phyloP scores from a whole-genome alignment of 2,888 invertebrate species.

The Pantelozetes paolii region DNA sequence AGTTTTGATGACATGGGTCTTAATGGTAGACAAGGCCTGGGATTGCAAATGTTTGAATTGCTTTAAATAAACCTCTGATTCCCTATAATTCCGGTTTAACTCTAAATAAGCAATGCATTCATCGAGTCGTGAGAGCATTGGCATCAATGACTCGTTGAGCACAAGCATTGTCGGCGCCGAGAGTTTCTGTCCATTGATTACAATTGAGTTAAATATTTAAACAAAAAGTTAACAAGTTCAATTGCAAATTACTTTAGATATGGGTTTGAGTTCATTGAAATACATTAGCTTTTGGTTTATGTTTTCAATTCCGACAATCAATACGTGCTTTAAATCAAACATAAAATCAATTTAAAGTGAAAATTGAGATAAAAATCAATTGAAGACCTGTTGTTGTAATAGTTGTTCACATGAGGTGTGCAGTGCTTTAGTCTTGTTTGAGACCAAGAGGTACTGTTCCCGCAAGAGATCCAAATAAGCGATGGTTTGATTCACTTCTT shows the following conservation, averaged over 20 bases:
- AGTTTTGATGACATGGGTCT: conserved; percentile 70
- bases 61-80: conserved; percentile 72
- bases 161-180: conserved; percentile 74
- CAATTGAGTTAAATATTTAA: neutral
- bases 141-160: conserved; percentile 75
- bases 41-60: conserved; percentile 79
- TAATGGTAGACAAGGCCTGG: conserved; percentile 72
- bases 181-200: conserved; percentile 60
- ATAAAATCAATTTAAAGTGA: conserved; percentile 33
- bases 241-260: conserved; percentile 57
- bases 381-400: conserved; percentile 67
- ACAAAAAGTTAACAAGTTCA: conserved; percentile 1
- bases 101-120: conserved; percentile 81
- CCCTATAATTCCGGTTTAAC: conserved; percentile 73
- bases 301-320: conserved; percentile 72
- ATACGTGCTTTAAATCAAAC: conserved; percentile 60
- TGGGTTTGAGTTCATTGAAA: conserved; percentile 76
- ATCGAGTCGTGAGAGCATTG: conserved; percentile 75
- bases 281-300: conserved; percentile 75
- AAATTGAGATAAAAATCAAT: conserved; percentile 16
- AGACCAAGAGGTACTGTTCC: conserved; percentile 76
- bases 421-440: conserved; percentile 84
- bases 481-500: conserved; percentile 66
- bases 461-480: conserved; percentile 67
- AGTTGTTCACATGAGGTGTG: conserved; percentile 88